Conservation (phyloP, 2,888 invertebrate genomes). For the Ditylenchus weischeri region DNA sequence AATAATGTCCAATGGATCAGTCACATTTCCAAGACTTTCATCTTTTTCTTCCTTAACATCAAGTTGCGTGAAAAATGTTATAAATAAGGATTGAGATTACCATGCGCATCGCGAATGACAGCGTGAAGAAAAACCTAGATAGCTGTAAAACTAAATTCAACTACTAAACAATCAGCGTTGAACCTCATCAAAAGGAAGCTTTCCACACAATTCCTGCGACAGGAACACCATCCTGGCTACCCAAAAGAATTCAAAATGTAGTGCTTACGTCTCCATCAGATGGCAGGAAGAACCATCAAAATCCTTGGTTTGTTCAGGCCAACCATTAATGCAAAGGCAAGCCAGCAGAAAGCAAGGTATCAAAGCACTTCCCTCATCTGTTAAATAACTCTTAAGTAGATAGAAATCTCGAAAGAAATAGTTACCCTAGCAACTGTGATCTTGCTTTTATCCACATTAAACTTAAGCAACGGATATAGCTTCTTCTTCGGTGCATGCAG, state of each 20-base stretch:
- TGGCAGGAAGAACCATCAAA: slow-evolving; percentile 82
- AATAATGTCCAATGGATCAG: slow-evolving; percentile 86
- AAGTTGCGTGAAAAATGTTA: too few relatives aligned
- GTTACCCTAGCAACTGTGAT: slow-evolving; percentile 59
- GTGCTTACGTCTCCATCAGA: slow-evolving; percentile 88
- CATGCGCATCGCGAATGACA: slow-evolving; percentile 94
- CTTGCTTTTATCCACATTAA: slow-evolving; percentile 64
- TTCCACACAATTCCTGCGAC: slow-evolving; percentile 80
- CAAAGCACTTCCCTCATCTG: slow-evolving; percentile 71
- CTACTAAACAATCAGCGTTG: not conserved
- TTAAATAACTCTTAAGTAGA: too few relatives aligned
- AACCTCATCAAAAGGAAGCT: slow-evolving; percentile 79
- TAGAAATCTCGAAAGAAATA: not conserved
- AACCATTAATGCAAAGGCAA: slow-evolving; percentile 78
- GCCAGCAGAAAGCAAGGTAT: slow-evolving; percentile 81
- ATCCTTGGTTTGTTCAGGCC: slow-evolving; percentile 25
- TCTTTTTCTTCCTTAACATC: slow-evolving; percentile 73
- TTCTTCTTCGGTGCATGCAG: slow-evolving; percentile 69
- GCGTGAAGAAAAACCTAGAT: slow-evolving; percentile 84
- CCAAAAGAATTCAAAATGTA: slow-evolving; percentile 97
- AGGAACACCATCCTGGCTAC: slow-evolving; percentile 72
- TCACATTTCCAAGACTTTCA: slow-evolving; percentile 95
- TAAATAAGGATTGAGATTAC: slow-evolving; percentile 59
- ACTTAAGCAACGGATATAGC: slow-evolving; percentile 75
- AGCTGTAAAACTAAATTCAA: slow-evolving; percentile 1